Evolutionary conservation across 2,888 invertebrate genomes (phyloP), one percentile per base, ranked within the genome.

Genomic region (Cataglyphis livida): DNA sequence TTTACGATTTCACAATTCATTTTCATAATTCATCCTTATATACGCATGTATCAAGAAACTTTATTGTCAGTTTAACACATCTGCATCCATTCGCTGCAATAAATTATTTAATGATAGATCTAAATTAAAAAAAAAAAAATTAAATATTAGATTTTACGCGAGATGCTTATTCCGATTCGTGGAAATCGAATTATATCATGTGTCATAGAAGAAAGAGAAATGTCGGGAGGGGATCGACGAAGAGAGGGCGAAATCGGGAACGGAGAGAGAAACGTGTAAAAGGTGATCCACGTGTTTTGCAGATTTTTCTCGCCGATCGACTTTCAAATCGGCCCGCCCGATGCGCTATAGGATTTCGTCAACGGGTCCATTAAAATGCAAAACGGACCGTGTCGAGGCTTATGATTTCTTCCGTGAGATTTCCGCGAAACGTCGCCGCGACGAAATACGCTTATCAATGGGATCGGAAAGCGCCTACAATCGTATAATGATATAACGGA

Each of bases 251-350:
- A 28, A 21, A 28, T 18, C 48, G 25, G 38, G 12, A 38, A 12
- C 38, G 12, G 65, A 41, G 65, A 48, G 54, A 28, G 7, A 25
- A 41, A 38, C 15, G 21, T 51, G 18, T 81, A 81, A 87, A 84
- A 85, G 88, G 87, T 87, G 86, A 89, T 83, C 85, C 86, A 86
- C 85, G 89, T 89, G 90, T 86, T 88, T 85, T 25, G 83, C 84
- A 84, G 88, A 87, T 88, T 90, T 87, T 90, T 87, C 84, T 78
- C 70, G 41, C 54, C 70, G 85, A 90, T 90, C 89, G 89, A 89
- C 90, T 90, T 89, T 87, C 87, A 89, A 89, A 89, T 90, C 76
- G 61, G 64, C 6, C 73, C 70, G 48, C 32, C 51, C 75, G 89
- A 89, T 87, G 89, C 85, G 85, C 68, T 81, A 61, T 70, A 85